phyloP scores from a whole-genome alignment of 2,888 invertebrate genomes.

The Glaucopsyche alexis region DNA sequence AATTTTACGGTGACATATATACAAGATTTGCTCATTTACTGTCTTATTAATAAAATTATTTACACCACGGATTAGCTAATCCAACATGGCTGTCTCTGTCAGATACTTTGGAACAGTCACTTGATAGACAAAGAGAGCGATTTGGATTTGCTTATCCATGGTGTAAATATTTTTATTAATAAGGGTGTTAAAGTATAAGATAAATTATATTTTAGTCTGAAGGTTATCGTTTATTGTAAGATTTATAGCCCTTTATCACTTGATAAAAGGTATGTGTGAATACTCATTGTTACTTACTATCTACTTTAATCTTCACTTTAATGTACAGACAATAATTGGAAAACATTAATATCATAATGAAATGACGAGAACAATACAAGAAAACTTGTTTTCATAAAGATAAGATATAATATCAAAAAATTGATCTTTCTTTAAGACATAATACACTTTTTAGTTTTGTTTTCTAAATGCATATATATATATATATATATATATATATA shows the following conservation, averaged over 20 bases:
- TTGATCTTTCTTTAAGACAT: conserved; percentile 2
- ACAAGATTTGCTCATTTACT: no score
- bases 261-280: background rate
- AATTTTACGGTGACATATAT: no score
- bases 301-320: background rate
- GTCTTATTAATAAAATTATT: no score
- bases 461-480: background rate
- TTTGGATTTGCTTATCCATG: no score
- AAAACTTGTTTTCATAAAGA: background rate
- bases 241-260: background rate
- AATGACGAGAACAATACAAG: background rate
- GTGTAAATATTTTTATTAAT: no score
- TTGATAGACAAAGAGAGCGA: no score
- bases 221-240: background rate
- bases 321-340: background rate
- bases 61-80: no score
- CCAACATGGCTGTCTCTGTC: no score
- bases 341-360: background rate
- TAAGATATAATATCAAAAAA: conserved; percentile 9
- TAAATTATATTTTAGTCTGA: background rate
- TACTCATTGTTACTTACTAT: no score
- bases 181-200: no score
- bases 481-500: no score
- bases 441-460: background rate
- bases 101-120: no score